phyloP scores from a whole-genome alignment of 2,113 vertebrate species.

The Pluvialis apricaria region DNA sequence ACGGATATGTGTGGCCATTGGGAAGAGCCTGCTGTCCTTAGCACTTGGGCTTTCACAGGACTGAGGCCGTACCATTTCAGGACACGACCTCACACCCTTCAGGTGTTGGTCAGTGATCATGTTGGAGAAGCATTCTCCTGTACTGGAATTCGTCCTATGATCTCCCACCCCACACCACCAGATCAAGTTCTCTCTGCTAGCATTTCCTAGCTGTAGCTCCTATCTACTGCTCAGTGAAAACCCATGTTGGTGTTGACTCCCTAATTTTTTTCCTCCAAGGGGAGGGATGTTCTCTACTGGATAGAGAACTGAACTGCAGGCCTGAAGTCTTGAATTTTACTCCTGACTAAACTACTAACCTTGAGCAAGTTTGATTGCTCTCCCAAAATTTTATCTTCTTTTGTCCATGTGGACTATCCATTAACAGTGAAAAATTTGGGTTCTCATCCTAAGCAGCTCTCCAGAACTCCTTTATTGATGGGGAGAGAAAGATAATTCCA shows the following conservation, averaged over 20 bases:
- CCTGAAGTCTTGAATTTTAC: neutral
- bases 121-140: neutral
- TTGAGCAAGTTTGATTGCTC: neutral
- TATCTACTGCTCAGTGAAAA: neutral
- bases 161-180: neutral
- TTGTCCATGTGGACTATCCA: too few species aligned
- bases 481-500: neutral
- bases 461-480: neutral
- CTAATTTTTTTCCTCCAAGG: neutral
- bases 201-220: neutral
- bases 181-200: neutral
- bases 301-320: neutral
- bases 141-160: neutral
- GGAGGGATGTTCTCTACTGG: neutral
- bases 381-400: neutral
- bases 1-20: accelerated
- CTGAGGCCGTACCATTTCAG: accelerated
- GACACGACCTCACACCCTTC: neutral
- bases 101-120: neutral
- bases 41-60: neutral
- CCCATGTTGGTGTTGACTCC: neutral
- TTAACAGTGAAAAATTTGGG: neutral
- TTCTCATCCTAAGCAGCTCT: neutral
- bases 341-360: neutral
- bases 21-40: neutral